Base-by-base conservation (phyloP, 2,888 invertebrate species). In the Cancer borealis region DNA sequence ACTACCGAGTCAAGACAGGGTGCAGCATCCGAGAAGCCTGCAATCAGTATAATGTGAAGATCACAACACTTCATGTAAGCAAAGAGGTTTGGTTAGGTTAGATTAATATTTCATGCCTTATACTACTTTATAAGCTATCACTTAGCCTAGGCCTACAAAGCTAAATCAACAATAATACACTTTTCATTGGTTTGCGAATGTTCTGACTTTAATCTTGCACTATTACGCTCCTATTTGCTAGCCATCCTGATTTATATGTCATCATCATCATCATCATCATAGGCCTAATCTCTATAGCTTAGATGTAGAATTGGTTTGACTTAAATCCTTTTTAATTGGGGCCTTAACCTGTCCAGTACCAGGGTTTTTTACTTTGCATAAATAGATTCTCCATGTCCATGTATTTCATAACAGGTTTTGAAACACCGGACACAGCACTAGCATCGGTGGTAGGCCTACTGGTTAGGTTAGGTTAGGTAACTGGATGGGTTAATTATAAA, bases 11-110 rank as follows among this genome's bases (percentile, higher is more conserved):
- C 14, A 39, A n/a, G 91, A 91, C 91, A 1, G 17, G 17, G 6
- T 66, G 91, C 26, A 66, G 91, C 91, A 91, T 91, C 14, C 5
- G 66, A 17, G 21, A 26, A 39, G 91, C 91, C 12, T 60, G 66
- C 91, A 91, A 30, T 4, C 91, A 39, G 3, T 66, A 21, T 60
- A 17, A 17, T 3, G 66, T 60, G 17, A 91, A 60, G n/a, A 4
- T 21, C 21, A 60, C n/a, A 39, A 91, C 66, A 3, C 66, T 91
- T 14, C 60, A 66, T 26, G 54, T 91, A 91, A 91, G 91, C 30
- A 89, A 89, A 21, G 10, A 12, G 26, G 17, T 60, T 60, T 90
- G n/a, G 26, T 90, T 54, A 54, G 17, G 10, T 21, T 54, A 54
- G 3, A 54, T 54, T 54, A 54, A 54, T 54, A 54, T 0, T 54